Base-by-base conservation (phyloP, 2,888 invertebrate genomes). In the Tetrapedia diversipes region DNA sequence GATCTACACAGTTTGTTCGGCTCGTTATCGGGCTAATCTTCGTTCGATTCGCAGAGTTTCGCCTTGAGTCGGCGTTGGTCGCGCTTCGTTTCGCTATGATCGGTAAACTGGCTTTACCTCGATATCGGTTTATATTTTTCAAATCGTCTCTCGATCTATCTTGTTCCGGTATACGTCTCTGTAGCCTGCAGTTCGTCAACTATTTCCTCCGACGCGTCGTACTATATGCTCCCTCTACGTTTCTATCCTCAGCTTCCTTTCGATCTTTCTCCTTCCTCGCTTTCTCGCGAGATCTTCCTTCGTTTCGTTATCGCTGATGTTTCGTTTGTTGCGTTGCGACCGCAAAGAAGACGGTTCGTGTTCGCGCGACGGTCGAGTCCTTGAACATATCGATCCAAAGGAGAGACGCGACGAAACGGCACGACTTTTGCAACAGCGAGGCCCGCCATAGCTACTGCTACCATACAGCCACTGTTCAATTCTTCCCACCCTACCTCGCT, bases 351-450 rank as follows among this genome's bases (percentile, higher is more conserved):
- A 60, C 39, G 34, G 67, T 77, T 72, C 53, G 49, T 1, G 32
- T n/a, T n/a, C n/a, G n/a, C n/a, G n/a, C 70, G 57, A 10, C 10
- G 41, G 11, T 8, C 69, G 78, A 60, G 77, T 73, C 79, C 71
- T 71, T 71, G 66, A 39, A 59, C 43, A 41, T 71, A 57, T 71
- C 71, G 71, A 65, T 57, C 49, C 68, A 56, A 51, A 11, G 39
- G 61, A 24, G 14, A 47, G 43, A 45, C 63, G 66, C 32, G 57
- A 37, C 53, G 53, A 63, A 34, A 45, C 53, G 61, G 34, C 43
- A 7, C 63, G 68, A 61, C 53, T 29, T 53, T 64, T 64, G 32
- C 64, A 41, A 34, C 39, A 47, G 32, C 22, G 45, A 22, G 24
- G 3, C 49, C 10, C 22, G 24, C 39, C 54, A 29, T n/a, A 1